A percentile compares a stretch with the other conserved stretches of the same genome.
Conservation (phyloP, 1,140 invertebrate genomes). For the Drosophila nasuta region DNA sequence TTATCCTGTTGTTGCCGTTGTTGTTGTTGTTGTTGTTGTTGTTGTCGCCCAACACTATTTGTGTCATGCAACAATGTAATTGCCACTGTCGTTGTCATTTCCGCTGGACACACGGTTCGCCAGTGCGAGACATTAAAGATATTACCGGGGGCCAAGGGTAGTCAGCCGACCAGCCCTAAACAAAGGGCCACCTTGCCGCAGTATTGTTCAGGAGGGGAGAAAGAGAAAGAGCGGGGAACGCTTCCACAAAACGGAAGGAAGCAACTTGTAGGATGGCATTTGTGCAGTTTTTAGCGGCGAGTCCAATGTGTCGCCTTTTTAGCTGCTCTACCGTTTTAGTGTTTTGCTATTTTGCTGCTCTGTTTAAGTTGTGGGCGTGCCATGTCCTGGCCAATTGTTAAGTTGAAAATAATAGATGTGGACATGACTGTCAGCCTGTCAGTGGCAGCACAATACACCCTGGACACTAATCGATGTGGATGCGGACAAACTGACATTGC, state of each 20-base stretch:
- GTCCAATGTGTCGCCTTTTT: conserved; percentile 54
- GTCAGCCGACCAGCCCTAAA: conserved; percentile 19
- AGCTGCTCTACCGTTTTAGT: neutral
- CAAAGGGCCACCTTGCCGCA: conserved; percentile 23
- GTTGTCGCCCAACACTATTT: conserved; percentile 75
- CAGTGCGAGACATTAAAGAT: conserved; percentile 70
- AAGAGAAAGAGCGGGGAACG: conserved; percentile 21
- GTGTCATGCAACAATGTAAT: conserved; percentile 85
- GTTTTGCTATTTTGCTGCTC: neutral
- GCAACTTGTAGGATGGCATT: conserved; percentile 78
- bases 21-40: conserved; percentile 37
- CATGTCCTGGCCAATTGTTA: conserved; percentile 76
- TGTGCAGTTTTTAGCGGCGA: conserved; percentile 73
- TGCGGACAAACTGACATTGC: conserved; percentile 54
- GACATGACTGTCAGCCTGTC: conserved; percentile 77
- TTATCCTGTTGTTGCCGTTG: conserved; percentile 45
- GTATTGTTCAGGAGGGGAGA: neutral
- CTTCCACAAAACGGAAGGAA: conserved; percentile 67
- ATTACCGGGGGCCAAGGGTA: conserved; percentile 50
- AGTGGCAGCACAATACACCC: conserved; percentile 56
- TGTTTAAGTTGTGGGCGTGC: conserved; percentile 42
- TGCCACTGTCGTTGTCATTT: conserved; percentile 85
- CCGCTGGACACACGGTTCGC: conserved; percentile 78
- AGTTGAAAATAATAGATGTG: conserved; percentile 81
- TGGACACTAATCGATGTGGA: conserved; percentile 76